phyloP scores from a whole-genome alignment of 2,797 vertebrate genomes.

The Rallus crepitans region DNA sequence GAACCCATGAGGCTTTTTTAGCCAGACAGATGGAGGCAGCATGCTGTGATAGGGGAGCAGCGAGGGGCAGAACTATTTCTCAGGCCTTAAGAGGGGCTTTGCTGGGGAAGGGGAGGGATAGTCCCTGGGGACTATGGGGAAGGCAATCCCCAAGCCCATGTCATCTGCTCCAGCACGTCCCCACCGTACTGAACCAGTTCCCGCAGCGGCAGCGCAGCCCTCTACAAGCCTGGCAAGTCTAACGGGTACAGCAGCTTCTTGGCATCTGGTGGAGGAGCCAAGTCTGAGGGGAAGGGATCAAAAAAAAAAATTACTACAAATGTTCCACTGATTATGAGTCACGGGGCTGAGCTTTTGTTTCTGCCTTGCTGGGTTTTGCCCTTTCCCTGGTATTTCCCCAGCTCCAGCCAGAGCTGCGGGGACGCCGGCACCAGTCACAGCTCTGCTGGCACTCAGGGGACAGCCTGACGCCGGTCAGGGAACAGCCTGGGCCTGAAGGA shows the following conservation, averaged over 20 bases:
- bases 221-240: constrained; percentile 63
- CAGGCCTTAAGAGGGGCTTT: not conserved
- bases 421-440: not conserved
- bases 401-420: accelerated
- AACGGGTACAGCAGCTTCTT: constrained; percentile 67
- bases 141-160: not conserved
- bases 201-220: not conserved
- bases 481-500: not conserved
- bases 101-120: not conserved
- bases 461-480: not conserved
- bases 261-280: constrained; percentile 43
- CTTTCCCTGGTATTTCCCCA: constrained; percentile 50
- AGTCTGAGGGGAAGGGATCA: constrained; percentile 22
- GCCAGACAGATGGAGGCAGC: accelerated
- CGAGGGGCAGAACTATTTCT: accelerated
- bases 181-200: not conserved
- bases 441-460: not conserved
- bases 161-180: constrained; percentile 29
- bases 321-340: constrained; percentile 64
- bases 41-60: accelerated
- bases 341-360: constrained; percentile 43
- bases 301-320: constrained; percentile 42
- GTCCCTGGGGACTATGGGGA: not conserved
- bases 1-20: not conserved
- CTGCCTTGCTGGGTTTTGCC: constrained; percentile 31